Evolutionary conservation across 2,113 vertebrate species (phyloP).

Genomic region (Austrofundulus limnaeus): DNA sequence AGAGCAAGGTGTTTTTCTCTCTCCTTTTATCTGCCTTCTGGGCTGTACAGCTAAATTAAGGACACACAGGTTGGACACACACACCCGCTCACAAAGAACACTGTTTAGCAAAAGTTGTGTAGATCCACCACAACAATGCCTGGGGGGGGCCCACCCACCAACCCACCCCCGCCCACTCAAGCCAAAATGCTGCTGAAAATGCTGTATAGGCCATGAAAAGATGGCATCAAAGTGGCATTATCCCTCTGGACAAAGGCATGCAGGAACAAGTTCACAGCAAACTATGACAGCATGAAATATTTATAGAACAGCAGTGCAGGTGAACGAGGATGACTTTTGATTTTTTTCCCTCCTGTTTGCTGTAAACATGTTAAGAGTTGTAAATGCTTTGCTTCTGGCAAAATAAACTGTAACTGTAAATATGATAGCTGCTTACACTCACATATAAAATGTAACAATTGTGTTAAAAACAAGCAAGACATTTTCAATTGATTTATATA

Average conservation of each 20-base stretch:
- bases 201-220: slow-evolving; percentile 47
- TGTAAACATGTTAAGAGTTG: slow-evolving; percentile 20
- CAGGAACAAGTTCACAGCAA: slow-evolving; percentile 41
- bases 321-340: slow-evolving; percentile 20
- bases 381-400: slow-evolving; percentile 20
- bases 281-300: slow-evolving; percentile 30
- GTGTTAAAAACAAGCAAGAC: background rate
- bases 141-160: slow-evolving; percentile 32
- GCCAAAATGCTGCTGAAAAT: slow-evolving; percentile 59
- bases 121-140: slow-evolving; percentile 34
- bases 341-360: background rate
- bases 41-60: slow-evolving; percentile 60
- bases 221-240: slow-evolving; percentile 59
- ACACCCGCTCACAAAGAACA: slow-evolving; percentile 13
- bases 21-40: slow-evolving; percentile 61
- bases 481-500: background rate
- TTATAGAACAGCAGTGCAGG: slow-evolving; percentile 17
- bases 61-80: slow-evolving; percentile 24
- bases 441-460: too few relatives aligned
- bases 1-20: slow-evolving; percentile 57
- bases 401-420: slow-evolving; percentile 7
- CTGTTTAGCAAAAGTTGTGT: slow-evolving; percentile 44
- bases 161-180: slow-evolving; percentile 32
- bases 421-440: slow-evolving; percentile 3
- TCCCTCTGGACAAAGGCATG: slow-evolving; percentile 42